phyloP scores from a whole-genome alignment of 2,888 invertebrate species.

The Horisme vitalbata region DNA sequence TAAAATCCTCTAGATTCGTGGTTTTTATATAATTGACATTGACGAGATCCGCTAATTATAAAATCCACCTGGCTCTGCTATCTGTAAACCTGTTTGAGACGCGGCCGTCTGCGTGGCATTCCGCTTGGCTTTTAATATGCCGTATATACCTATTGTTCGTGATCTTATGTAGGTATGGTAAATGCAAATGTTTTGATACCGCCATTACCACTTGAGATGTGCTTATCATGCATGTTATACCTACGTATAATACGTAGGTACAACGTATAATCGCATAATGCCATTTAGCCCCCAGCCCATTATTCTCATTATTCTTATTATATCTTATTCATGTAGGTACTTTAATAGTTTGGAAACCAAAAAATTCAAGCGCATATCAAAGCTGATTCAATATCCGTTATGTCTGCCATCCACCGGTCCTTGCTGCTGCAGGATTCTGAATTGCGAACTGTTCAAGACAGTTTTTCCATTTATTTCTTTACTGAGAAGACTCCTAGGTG shows the following conservation, averaged over 20 bases:
- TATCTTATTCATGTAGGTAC: too few relatives aligned
- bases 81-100: slow-evolving; percentile 42
- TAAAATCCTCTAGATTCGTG: slow-evolving; percentile 36
- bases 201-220: too few relatives aligned
- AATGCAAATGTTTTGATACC: too few relatives aligned
- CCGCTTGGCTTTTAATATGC: slow-evolving; percentile 14
- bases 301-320: too few relatives aligned
- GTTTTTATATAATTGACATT: slow-evolving; percentile 51
- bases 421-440: neutral
- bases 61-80: slow-evolving; percentile 47
- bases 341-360: too few relatives aligned
- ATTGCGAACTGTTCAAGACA: slow-evolving; percentile 1
- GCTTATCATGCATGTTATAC: too few relatives aligned
- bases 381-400: neutral
- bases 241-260: too few relatives aligned
- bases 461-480: slow-evolving; percentile 3
- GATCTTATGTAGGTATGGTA: too few relatives aligned
- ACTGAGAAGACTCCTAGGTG: neutral
- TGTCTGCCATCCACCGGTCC: neutral
- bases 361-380: too few relatives aligned
- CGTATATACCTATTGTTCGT: slow-evolving; percentile 7
- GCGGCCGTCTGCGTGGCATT: slow-evolving; percentile 22
- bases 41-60: slow-evolving; percentile 49
- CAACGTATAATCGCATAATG: too few relatives aligned
- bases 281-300: too few relatives aligned